Conservation (phyloP, 2,888 invertebrate species). For the Chouioia cunea region DNA sequence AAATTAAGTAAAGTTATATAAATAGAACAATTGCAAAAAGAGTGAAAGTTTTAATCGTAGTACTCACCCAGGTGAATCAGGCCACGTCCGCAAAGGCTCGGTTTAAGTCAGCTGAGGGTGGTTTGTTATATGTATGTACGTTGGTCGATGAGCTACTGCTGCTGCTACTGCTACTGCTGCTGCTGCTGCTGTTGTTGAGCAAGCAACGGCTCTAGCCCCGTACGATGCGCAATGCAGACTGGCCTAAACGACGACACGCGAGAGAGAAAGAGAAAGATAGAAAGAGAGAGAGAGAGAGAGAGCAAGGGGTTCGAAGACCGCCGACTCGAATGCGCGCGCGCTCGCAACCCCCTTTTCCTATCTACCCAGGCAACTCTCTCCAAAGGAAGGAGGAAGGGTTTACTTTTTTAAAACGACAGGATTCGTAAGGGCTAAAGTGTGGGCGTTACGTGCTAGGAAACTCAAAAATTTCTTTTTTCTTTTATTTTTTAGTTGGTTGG, state of each 20-base stretch:
- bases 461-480: no score
- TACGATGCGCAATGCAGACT: constrained; percentile 65
- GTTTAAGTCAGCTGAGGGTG: constrained; percentile 49
- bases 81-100: constrained; percentile 15
- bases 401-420: no score
- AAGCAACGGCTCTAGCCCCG: constrained; percentile 53
- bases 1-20: no score
- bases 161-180: no score
- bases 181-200: no score
- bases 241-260: constrained; percentile 46
- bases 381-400: no score
- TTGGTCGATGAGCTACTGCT: no score
- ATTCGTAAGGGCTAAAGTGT: no score
- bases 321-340: constrained; percentile 28
- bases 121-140: constrained; percentile 25
- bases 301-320: constrained; percentile 60
- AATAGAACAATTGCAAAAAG: no score
- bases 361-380: background rate
- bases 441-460: no score
- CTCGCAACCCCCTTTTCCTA: background rate
- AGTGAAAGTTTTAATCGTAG: background rate
- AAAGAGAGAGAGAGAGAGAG: background rate
- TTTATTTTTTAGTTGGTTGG: no score
- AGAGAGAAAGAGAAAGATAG: background rate
- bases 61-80: constrained; percentile 29